Percentiles rank a stretch among this genome's conserved stretches.
Evolutionary conservation across 1,140 invertebrate species (phyloP).

Genomic region (Drosophila paulistorum): DNA sequence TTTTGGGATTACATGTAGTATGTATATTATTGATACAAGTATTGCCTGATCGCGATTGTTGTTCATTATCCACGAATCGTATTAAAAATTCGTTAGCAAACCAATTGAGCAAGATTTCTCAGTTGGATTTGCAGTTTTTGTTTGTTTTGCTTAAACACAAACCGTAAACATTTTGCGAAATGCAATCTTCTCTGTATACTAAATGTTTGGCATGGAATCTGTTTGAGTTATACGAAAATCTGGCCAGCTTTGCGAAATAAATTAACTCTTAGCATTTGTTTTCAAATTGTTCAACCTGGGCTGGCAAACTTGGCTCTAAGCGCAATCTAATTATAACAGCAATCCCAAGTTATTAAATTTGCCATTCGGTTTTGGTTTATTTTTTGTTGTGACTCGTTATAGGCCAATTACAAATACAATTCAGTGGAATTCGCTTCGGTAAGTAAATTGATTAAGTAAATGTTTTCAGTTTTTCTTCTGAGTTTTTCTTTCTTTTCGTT

Average conservation of each 20-base stretch:
- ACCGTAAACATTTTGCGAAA: too few species aligned
- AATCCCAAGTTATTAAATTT: slow-evolving; percentile 17
- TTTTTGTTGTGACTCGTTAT: neutral
- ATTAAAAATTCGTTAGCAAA: too few species aligned
- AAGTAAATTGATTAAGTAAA: slow-evolving; percentile 23
- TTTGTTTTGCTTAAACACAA: too few species aligned
- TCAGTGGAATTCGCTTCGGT: neutral
- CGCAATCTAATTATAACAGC: neutral
- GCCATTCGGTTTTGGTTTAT: slow-evolving; percentile 4
- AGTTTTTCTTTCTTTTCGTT: neutral
- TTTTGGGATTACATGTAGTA: neutral
- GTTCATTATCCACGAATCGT: neutral
- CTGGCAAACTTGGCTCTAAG: too few species aligned
- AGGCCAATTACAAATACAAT: slow-evolving; percentile 42
- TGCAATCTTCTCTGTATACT: too few species aligned
- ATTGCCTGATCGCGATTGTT: slow-evolving; percentile 4
- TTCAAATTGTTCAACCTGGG: too few species aligned
- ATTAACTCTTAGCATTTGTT: too few species aligned
- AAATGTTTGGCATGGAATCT: too few species aligned
- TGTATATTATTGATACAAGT: slow-evolving; percentile 41
- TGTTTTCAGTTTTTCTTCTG: slow-evolving; percentile 28
- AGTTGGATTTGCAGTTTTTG: too few species aligned
- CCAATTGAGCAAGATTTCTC: too few species aligned
- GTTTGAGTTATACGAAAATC: too few species aligned
- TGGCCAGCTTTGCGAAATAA: too few species aligned